Base-by-base conservation (phyloP, 1,140 invertebrate genomes). In the Drosophila orosa region DNA sequence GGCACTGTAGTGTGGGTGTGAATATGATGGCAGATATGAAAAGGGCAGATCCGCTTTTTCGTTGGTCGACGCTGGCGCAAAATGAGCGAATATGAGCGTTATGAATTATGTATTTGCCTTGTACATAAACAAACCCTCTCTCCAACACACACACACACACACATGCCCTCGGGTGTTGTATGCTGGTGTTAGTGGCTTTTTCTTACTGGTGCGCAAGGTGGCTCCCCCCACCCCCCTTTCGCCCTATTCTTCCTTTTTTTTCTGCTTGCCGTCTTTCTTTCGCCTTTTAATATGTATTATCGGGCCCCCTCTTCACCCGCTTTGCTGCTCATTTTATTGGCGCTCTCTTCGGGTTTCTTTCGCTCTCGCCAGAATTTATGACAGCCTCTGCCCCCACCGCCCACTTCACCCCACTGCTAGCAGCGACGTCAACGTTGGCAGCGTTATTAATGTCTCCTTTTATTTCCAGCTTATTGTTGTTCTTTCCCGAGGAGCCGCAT, bases 1-100 rank as follows among this genome's bases (percentile, higher is more conserved):
- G 27, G 10, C 25, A 4, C 10, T 29, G 33, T 76, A 75, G 71
- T 79, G 61, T 80, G 69, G 65, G 78, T 74, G 78, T 55, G 84
- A 90, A 78, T 90, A 86, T 90, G 87, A 90, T 90, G 82, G 86
- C 83, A 90, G 86, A 90, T 86, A 90, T 90, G 86, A 90, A 85
- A 86, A 89, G 84, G 79, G 83, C 83, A 86, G 82, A 69, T 56
- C 61, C 60, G 62, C 58, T 65, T 73, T 62, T 62, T 35, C 80
- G 73, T 66, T 69, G 75, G 42, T 68, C 50, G 80, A 67, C 65
- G 68, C 80, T 80, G 78, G 45, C 60, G 82, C 78, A 80, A 84
- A 80, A 83, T 87, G 84, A 75, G 77, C 78, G 80, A 90, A 87
- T 90, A 90, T 90, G 83, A 90, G 83, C 74, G 78, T 90, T 90